These are phyloP conservation scores for Drosophila colorata DNA, from an alignment of 2,888 invertebrate species.

Conservation along the genomic window DNA sequence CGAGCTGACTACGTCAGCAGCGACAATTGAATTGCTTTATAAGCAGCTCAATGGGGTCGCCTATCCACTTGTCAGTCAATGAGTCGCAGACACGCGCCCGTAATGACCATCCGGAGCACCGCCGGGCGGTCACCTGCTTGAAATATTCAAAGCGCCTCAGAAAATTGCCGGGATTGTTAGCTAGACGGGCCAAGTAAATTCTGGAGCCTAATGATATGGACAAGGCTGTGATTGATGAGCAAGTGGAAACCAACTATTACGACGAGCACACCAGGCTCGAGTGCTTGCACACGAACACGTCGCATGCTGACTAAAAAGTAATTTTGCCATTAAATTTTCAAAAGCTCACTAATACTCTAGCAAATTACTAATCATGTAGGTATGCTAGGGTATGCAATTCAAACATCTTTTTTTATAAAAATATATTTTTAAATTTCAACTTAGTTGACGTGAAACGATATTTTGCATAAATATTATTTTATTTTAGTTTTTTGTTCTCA, in stretches of 20 bases:
- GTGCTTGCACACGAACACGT: conserved; percentile 29
- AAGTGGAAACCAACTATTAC: conserved; percentile 17
- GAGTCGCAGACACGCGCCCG: conserved; percentile 60
- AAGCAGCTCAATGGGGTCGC: conserved; percentile 25
- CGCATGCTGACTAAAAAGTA: conserved; percentile 24
- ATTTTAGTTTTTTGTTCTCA: no score
- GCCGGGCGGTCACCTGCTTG: conserved; percentile 58
- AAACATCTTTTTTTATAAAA: no score
- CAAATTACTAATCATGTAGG: neutral
- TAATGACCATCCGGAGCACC: conserved; percentile 51
- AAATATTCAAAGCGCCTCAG: conserved; percentile 2
- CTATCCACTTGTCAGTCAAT: conserved; percentile 46
- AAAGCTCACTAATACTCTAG: neutral
- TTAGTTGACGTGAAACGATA: no score
- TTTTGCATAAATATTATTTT: no score
- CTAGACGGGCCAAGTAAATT: conserved; percentile 6
- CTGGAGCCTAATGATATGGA: conserved; percentile 22
- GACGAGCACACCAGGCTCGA: neutral
- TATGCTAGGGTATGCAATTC: neutral
- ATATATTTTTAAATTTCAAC: no score
- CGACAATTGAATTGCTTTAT: conserved; percentile 49
- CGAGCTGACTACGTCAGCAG: conserved; percentile 36
- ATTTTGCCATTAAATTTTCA: neutral
- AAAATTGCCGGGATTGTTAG: conserved; percentile 21
- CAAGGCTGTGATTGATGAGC: conserved; percentile 41